Evolutionary conservation across 2,113 vertebrate species (phyloP), one percentile per base, ranked within the genome.

Genomic region (Clinocottus analis): DNA sequence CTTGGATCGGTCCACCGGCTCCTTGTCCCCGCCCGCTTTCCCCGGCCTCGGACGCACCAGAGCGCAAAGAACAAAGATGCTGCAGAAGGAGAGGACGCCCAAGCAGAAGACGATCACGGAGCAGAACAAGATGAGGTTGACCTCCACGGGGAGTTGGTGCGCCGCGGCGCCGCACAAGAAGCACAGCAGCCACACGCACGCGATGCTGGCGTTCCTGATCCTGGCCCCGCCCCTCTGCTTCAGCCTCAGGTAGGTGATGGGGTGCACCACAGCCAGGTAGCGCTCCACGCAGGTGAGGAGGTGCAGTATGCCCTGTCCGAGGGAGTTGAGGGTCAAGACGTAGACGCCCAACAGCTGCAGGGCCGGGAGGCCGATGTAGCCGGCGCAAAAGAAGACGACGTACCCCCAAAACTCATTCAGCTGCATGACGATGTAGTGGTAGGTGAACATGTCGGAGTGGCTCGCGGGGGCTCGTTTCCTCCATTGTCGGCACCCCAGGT

Each of bases 241-340:
- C 3, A 80, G 58, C 25, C 65, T 13, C 51, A 60, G 16, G 68
- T 83, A 80, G 53, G 45, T 17, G 33, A 72, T 6, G 16, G 82
- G 77, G 17, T 71, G 59, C 12, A 75, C 71, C 0, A 60, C 71
- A 4, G 85, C 72, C 60, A 85, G 53, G 53, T 85, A 76, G 6
- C 77, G 82, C 55, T 84, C 82, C 19, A 47, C 61, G 14, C 80
- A 87, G 49, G 73, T 81, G 7, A 87, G 73, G 9, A 51, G 0
- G 2, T 86, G 75, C 8, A 86, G 72, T 4, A 60, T 2, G 3
- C 12, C 5, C n/a, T 71, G 61, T 17, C 72, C 80, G 0, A 14
- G 0, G 2, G 21, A 35, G 67, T 0, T 67, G 82, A 29, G 4
- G 21, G 2, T 27, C 63, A 9, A 68, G 35, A 31, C 9, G 37